Evolutionary conservation across 2,888 invertebrate genomes (phyloP).

Genomic region (Hyles lineata): DNA sequence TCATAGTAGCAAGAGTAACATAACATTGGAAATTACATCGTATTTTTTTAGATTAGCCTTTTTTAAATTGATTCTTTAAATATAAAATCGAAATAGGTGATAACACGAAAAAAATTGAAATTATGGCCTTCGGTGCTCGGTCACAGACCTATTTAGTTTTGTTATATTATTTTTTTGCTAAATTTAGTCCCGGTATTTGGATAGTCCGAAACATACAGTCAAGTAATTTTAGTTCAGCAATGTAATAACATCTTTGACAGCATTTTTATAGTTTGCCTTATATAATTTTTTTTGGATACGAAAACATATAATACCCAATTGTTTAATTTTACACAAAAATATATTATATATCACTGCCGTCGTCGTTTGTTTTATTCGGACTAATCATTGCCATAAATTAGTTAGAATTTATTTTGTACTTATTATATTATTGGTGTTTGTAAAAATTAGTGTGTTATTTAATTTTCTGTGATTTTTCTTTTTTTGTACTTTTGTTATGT

Average conservation of each 20-base stretch:
- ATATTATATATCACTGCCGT: conserved; percentile 27
- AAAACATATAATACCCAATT: conserved; percentile 24
- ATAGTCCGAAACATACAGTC: conserved; percentile 71
- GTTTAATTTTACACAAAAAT: conserved; percentile 26
- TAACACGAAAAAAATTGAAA: conserved; percentile 6
- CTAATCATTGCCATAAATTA: conserved; percentile 77
- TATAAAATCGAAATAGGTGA: neutral
- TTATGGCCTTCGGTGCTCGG: conserved; percentile 65
- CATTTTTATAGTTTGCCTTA: conserved; percentile 1
- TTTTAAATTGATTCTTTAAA: neutral
- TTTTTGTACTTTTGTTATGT: conserved; percentile 58
- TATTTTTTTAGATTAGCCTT: neutral
- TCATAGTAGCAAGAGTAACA: neutral
- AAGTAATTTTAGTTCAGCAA: conserved; percentile 46
- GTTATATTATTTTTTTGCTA: conserved; percentile 55
- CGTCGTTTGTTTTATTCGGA: conserved; percentile 56
- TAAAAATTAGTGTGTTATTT: conserved; percentile 62
- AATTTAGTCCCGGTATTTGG: conserved; percentile 62
- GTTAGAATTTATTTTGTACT: conserved; percentile 73
- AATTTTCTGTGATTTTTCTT: conserved; percentile 77
- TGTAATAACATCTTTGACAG: conserved; percentile 7
- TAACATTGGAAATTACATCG: neutral
- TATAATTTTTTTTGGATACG: neutral
- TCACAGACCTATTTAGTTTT: conserved; percentile 46
- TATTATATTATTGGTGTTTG: conserved; percentile 58